phyloP scores from a whole-genome alignment of 2,888 invertebrate genomes.

The Caenorhabditis sp. region DNA sequence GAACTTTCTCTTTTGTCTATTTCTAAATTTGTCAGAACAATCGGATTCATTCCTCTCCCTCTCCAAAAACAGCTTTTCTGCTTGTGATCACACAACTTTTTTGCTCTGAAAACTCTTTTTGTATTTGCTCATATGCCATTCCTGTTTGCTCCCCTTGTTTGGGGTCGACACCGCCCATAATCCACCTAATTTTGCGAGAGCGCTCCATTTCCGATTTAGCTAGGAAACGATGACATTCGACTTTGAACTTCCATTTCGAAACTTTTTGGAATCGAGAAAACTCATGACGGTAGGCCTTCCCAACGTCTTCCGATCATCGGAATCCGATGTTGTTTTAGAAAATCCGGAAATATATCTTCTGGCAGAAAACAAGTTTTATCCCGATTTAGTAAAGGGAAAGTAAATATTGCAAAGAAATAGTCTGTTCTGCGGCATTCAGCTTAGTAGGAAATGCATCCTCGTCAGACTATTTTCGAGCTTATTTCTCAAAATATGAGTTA shows the following conservation, averaged over 20 bases:
- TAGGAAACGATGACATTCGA: conserved; percentile 56
- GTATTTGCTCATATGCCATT: conserved; percentile 46
- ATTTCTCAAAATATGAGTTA: conserved; percentile 29
- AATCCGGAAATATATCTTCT: background rate
- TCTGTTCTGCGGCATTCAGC: too few relatives aligned
- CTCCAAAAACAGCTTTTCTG: conserved; percentile 5
- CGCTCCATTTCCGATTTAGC: conserved; percentile 2
- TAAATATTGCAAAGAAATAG: conserved; percentile 19
- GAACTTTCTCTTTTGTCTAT: conserved; percentile 3
- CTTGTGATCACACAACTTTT: conserved; percentile 20
- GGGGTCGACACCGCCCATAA: conserved; percentile 35
- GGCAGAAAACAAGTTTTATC: conserved; percentile 1
- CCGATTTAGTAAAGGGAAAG: conserved; percentile 8
- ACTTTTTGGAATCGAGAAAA: conserved; percentile 41
- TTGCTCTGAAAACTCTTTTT: conserved; percentile 32
- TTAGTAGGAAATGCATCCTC: conserved; percentile 34
- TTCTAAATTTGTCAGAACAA: conserved; percentile 23
- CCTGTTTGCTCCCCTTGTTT: conserved; percentile 36
- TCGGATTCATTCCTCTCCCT: conserved; percentile 2
- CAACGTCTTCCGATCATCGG: background rate
- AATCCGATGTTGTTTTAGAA: too few relatives aligned
- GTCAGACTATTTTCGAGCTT: conserved; percentile 31
- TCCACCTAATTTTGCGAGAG: conserved; percentile 8
- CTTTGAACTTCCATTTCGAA: conserved; percentile 57
- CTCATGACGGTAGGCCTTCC: conserved; percentile 37